A percentile compares a stretch with the other conserved stretches of the same genome.
Evolutionary conservation across 2,797 vertebrate species (phyloP).

Genomic region (Mormyrops attenuatus): DNA sequence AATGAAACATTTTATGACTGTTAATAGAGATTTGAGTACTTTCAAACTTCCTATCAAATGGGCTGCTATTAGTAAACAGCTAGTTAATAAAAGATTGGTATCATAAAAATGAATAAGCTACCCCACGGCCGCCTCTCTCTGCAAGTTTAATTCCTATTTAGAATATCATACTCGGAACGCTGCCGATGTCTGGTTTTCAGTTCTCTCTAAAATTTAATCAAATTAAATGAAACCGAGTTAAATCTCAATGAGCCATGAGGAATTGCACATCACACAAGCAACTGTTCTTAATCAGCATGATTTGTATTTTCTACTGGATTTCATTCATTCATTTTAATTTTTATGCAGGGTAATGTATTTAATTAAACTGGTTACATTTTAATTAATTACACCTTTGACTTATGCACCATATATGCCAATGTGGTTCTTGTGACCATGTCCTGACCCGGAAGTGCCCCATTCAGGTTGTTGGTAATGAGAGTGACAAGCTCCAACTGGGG

Average conservation of each 20-base stretch:
- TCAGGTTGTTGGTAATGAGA: neutral
- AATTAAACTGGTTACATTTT: neutral
- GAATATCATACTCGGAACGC: neutral
- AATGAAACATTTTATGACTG: neutral
- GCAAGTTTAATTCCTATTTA: neutral
- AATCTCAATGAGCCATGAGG: neutral
- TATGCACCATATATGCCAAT: neutral
- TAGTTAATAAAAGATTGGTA: neutral
- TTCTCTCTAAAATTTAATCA: neutral
- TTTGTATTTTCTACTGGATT: neutral
- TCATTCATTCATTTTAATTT: neutral
- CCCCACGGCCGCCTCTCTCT: neutral
- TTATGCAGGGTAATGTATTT: neutral
- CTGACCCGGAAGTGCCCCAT: neutral
- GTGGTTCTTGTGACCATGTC: neutral
- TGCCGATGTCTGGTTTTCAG: neutral
- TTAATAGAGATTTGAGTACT: neutral
- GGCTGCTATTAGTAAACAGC: neutral
- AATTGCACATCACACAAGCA: neutral
- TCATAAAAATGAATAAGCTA: neutral
- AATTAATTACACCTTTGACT: neutral
- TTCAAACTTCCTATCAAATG: neutral
- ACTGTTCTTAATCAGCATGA: neutral
- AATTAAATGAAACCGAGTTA: neutral
- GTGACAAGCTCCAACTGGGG: neutral